Percentiles rank a stretch among this genome's conserved stretches.
These are phyloP conservation scores for Salvelinus alpinus DNA, from an alignment of 2,113 vertebrate genomes.

Conservation along the genomic window DNA sequence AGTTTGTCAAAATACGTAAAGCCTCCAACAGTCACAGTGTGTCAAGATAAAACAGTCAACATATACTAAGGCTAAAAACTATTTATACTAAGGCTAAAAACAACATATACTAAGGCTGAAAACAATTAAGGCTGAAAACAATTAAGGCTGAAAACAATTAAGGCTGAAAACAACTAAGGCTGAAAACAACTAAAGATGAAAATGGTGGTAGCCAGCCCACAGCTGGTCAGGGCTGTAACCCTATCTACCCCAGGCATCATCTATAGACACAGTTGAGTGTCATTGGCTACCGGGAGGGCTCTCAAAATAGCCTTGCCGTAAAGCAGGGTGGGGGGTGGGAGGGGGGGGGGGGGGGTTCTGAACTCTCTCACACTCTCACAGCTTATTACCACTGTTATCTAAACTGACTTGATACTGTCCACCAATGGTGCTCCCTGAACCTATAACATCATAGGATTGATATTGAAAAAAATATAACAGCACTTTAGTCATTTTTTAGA, in stretches of 20 bases:
- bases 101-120: not conserved
- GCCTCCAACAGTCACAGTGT: no score
- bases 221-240: slow-evolving; percentile 47
- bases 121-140: not conserved
- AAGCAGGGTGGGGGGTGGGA: slow-evolving; percentile 61
- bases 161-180: no score
- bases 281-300: slow-evolving; percentile 21
- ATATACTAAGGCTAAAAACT: no score
- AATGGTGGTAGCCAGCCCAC: slow-evolving; percentile 18
- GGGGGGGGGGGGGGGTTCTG: slow-evolving; percentile 53
- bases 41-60: no score
- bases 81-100: not conserved
- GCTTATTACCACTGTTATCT: no score
- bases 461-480: no score
- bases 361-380: no score
- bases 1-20: no score
- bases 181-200: slow-evolving; percentile 4
- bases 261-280: slow-evolving; percentile 49
- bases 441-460: no score
- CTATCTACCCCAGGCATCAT: slow-evolving; percentile 34
- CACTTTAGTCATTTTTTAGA: no score
- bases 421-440: no score
- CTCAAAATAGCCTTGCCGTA: slow-evolving; percentile 58
- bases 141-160: not conserved
- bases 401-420: no score